phyloP scores from a whole-genome alignment of 2,888 invertebrate species.

The Agrotis puta region DNA sequence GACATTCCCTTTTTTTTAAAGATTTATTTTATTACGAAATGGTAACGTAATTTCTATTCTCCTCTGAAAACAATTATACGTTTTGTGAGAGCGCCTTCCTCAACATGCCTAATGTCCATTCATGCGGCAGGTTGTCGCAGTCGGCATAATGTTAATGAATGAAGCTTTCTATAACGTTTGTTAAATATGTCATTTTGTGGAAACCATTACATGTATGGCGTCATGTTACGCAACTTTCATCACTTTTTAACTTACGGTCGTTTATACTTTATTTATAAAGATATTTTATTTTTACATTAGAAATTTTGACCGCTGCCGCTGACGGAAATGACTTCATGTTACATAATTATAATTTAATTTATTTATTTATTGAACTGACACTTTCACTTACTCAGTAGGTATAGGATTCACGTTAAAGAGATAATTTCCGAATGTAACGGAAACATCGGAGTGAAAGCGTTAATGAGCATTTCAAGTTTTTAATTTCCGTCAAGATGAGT shows the following conservation, averaged over 20 bases:
- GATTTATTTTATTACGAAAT: neutral
- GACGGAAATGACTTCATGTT: slow-evolving; percentile 40
- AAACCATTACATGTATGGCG: slow-evolving; percentile 3
- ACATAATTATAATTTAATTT: slow-evolving; percentile 57
- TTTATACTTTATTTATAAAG: slow-evolving; percentile 55
- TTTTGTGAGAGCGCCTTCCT: slow-evolving; percentile 12
- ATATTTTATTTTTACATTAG: slow-evolving; percentile 58
- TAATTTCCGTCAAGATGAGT: slow-evolving; percentile 82
- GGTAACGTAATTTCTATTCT: neutral
- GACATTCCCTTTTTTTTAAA: neutral
- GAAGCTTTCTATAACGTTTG: slow-evolving; percentile 54
- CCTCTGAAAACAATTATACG: neutral
- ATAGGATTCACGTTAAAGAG: slow-evolving; percentile 80
- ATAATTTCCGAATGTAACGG: slow-evolving; percentile 83
- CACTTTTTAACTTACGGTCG: slow-evolving; percentile 50
- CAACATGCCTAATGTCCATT: slow-evolving; percentile 32
- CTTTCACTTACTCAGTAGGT: slow-evolving; percentile 79
- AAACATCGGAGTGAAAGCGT: slow-evolving; percentile 84
- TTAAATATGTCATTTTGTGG: slow-evolving; percentile 38
- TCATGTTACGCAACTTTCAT: slow-evolving; percentile 55
- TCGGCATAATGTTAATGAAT: slow-evolving; percentile 30
- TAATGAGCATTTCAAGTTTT: slow-evolving; percentile 85
- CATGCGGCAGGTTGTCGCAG: slow-evolving; percentile 34
- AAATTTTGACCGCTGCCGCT: slow-evolving; percentile 47
- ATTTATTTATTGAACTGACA: slow-evolving; percentile 68